Base-by-base conservation (phyloP, 2,113 vertebrate genomes). In the Ondatra zibethicus region DNA sequence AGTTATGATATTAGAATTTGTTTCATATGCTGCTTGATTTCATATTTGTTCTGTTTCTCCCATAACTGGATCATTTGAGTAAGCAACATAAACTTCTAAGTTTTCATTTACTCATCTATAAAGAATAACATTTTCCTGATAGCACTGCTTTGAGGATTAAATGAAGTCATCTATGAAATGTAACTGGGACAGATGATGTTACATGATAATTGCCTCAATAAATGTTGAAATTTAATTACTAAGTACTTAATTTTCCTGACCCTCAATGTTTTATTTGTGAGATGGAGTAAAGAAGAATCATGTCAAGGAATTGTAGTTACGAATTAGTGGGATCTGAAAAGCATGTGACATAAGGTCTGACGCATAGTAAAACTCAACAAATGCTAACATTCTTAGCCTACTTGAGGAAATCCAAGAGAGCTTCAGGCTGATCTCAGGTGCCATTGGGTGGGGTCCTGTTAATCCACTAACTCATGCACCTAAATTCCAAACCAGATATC, bases 141-240 rank as follows among this genome's bases (percentile, higher is more conserved):
- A 84, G 39, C 4, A 1, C 45, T 92, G 19, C 23, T 88, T n/a
- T 91, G 42, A 96, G 33, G 23, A 92, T 94, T 93, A 95, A 88
- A 75, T 84, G 33, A 92, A 96, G 90, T 95, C 89, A 94, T 61
- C 70, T 92, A 81, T 81, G 70, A 80, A 80, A 50, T 50, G 25
- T 76, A 45, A 63, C 36, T 89, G 63, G 36, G 36, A 55, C 63
- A 90, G 66, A 88, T 70, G 91, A 77, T 55, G 42, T 29, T 63
- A 65, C 42, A 84, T 50, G 39, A 73, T 88, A 97, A 97, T 95
- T 93, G 39, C 39, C 73, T 96, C 85, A 90, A 93, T 88, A 90
- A 94, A 92, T 81, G 75, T 75, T 90, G 68, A 95, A 50, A 47
- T 85, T 61, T 96, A 58, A 95, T 97, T 90, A 66, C 23, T 70